These are phyloP conservation scores for Gracilinanus agilis DNA, from an alignment of 2,113 vertebrate genomes.

Conservation along the genomic window DNA sequence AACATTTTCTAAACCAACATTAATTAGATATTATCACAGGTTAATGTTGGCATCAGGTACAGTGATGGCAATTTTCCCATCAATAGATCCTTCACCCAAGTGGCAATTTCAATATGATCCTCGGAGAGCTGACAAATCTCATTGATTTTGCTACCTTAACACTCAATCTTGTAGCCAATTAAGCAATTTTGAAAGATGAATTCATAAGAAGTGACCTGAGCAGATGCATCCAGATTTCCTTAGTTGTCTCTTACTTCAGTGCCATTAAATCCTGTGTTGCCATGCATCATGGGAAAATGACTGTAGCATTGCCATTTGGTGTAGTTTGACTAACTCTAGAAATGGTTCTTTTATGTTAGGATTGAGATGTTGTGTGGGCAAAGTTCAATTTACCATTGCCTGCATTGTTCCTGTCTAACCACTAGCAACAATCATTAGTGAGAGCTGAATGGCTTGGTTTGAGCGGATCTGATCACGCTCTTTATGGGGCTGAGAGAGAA, in stretches of 20 bases:
- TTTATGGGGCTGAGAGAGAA: background rate
- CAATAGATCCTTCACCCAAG: constrained; percentile 96
- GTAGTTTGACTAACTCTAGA: constrained; percentile 96
- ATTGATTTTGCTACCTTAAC: constrained; percentile 98
- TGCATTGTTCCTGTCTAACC: constrained; percentile 86
- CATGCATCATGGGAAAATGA: constrained; percentile 96
- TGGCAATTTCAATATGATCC: constrained; percentile 98
- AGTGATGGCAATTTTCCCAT: constrained; percentile 98
- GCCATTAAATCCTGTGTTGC: constrained; percentile 96
- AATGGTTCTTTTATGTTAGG: constrained; percentile 89
- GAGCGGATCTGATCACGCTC: background rate
- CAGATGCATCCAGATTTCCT: constrained; percentile 95
- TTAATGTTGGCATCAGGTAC: constrained; percentile 98
- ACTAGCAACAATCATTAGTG: background rate
- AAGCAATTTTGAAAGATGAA: constrained; percentile 99
- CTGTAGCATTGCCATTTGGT: constrained; percentile 99
- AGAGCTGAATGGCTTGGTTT: background rate
- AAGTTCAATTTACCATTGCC: constrained; percentile 87
- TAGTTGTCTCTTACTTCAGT: constrained; percentile 89
- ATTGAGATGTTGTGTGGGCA: constrained; percentile 89
- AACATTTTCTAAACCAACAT: constrained; percentile 94
- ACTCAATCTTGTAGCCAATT: constrained; percentile 99
- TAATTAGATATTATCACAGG: constrained; percentile 99
- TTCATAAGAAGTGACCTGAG: constrained; percentile 98
- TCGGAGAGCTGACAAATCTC: constrained; percentile 99